phyloP scores from a whole-genome alignment of 2,888 invertebrate genomes.

The Cryptophagus acutangulus region DNA sequence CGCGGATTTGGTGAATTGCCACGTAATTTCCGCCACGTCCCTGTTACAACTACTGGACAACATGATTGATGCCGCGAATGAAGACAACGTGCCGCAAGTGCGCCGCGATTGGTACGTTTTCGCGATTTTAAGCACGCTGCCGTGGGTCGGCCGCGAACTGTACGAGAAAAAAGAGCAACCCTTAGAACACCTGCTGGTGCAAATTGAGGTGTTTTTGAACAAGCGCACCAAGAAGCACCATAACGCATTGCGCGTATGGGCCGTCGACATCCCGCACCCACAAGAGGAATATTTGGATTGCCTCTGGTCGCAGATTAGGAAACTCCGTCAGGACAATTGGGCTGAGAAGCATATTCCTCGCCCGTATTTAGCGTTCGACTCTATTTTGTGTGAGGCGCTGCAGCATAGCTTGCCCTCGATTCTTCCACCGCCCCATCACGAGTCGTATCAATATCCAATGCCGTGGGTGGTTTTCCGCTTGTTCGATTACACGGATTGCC shows the following conservation, averaged over 20 bases:
- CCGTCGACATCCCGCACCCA: slow-evolving; percentile 88
- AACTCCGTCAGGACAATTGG: slow-evolving; percentile 92
- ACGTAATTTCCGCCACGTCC: slow-evolving; percentile 90
- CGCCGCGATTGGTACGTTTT: slow-evolving; percentile 78
- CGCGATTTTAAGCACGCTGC: slow-evolving; percentile 86
- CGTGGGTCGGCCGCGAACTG: slow-evolving; percentile 94
- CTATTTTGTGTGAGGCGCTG: slow-evolving; percentile 89
- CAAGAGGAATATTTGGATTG: slow-evolving; percentile 97
- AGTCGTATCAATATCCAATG: slow-evolving; percentile 85
- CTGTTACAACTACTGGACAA: slow-evolving; percentile 85
- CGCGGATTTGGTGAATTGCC: slow-evolving; percentile 95
- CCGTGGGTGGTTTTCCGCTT: slow-evolving; percentile 92
- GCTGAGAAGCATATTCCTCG: slow-evolving; percentile 93
- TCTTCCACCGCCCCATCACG: slow-evolving; percentile 89
- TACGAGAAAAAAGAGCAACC: slow-evolving; percentile 95
- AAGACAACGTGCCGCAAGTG: slow-evolving; percentile 90
- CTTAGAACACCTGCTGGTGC: slow-evolving; percentile 81
- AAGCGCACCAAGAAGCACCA: slow-evolving; percentile 92
- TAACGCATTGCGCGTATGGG: slow-evolving; percentile 90
- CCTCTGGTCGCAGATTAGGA: slow-evolving; percentile 90
- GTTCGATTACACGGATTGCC: slow-evolving; percentile 99
- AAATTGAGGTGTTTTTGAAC: slow-evolving; percentile 87
- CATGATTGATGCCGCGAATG: slow-evolving; percentile 90
- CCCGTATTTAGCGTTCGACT: slow-evolving; percentile 94
- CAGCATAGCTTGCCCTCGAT: slow-evolving; percentile 92